Evolutionary conservation across 2,888 invertebrate species (phyloP).

Genomic region (Sesia bembeciformis): DNA sequence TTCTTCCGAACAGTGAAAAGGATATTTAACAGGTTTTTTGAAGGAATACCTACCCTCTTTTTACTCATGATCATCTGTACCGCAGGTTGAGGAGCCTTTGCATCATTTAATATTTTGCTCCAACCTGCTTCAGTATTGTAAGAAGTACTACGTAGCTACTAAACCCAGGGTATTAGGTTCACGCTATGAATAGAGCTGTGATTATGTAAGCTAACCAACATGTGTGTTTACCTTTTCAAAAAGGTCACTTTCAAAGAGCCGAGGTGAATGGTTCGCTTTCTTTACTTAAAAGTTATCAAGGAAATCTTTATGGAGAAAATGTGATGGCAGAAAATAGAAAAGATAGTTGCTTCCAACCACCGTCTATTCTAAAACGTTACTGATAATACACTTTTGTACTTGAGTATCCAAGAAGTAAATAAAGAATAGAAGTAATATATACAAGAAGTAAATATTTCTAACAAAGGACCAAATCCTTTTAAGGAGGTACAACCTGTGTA

Average conservation of each 20-base stretch:
- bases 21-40: too few species aligned
- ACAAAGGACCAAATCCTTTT: constrained; percentile 2
- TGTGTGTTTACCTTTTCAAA: not conserved
- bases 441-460: constrained; percentile 5
- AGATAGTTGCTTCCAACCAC: not conserved
- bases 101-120: not conserved
- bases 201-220: not conserved
- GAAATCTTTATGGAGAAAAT: not conserved
- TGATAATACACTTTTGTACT: not conserved
- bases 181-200: not conserved
- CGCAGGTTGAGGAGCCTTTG: not conserved
- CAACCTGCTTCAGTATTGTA: not conserved
- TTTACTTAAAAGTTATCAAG: not conserved
- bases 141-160: not conserved
- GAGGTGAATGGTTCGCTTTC: not conserved
- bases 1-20: too few species aligned
- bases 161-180: not conserved
- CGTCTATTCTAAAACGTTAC: not conserved
- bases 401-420: not conserved
- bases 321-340: not conserved
- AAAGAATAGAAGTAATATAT: too few species aligned
- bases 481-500: not conserved
- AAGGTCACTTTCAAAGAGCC: not conserved
- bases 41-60: too few species aligned
- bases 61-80: too few species aligned